Evolutionary conservation across 2,113 vertebrate species (phyloP).

Genomic region (Pao palembangensis): DNA sequence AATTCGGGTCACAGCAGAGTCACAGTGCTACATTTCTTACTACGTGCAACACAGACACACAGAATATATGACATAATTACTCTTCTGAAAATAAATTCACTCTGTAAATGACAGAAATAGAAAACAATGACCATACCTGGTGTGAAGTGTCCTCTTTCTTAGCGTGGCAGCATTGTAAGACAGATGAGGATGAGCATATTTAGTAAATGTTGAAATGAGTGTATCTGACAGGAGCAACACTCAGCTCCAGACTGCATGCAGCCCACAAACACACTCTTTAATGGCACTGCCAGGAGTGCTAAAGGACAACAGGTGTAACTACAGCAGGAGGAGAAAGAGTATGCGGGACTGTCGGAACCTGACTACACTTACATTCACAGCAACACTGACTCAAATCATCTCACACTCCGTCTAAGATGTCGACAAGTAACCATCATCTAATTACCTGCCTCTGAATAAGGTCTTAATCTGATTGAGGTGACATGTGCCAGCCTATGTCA

Average conservation of each 20-base stretch:
- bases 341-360: too few relatives aligned
- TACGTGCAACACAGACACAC: background rate
- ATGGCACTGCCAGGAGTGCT: background rate
- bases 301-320: background rate
- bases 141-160: slow-evolving; percentile 63
- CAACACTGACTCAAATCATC: too few relatives aligned
- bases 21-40: background rate
- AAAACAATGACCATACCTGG: slow-evolving; percentile 59
- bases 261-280: background rate
- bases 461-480: too few relatives aligned
- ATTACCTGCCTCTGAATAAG: too few relatives aligned
- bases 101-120: background rate
- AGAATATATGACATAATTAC: too few relatives aligned
- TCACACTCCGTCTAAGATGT: too few relatives aligned
- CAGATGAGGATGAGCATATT: slow-evolving; percentile 33
- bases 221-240: background rate
- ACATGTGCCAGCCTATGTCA: too few relatives aligned
- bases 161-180: slow-evolving; percentile 44
- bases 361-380: too few relatives aligned
- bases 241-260: background rate
- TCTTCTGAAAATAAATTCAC: background rate
- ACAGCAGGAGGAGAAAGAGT: background rate
- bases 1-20: background rate
- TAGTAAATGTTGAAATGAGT: slow-evolving; percentile 14
- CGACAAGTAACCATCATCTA: too few relatives aligned